Evolutionary conservation across 2,888 invertebrate species (phyloP).

Genomic region (Agrotis exclamationis): DNA sequence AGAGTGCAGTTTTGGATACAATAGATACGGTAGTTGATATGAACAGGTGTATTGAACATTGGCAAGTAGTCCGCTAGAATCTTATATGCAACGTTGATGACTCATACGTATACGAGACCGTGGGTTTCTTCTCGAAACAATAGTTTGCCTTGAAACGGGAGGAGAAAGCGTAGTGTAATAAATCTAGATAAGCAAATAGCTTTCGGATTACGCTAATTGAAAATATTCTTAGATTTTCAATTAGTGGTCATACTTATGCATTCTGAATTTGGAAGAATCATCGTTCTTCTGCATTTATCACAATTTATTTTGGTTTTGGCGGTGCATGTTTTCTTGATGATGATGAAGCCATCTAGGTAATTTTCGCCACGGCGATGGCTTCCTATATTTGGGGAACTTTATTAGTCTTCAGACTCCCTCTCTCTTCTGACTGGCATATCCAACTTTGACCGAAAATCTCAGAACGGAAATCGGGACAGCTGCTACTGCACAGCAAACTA

Average conservation of each 20-base stretch:
- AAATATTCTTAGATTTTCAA: too few relatives aligned
- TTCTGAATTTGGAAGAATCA: neutral
- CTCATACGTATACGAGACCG: slow-evolving; percentile 4
- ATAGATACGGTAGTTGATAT: neutral
- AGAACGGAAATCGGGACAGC: too few relatives aligned
- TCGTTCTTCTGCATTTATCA: neutral
- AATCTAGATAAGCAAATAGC: neutral
- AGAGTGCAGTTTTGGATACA: slow-evolving; percentile 14
- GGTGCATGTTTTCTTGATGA: too few relatives aligned
- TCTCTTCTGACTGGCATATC: too few relatives aligned
- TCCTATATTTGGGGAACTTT: too few relatives aligned
- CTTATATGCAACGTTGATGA: neutral
- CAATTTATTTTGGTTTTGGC: too few relatives aligned
- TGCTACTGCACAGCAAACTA: too few relatives aligned
- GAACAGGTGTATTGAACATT: neutral
- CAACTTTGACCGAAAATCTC: too few relatives aligned
- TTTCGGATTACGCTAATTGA: neutral
- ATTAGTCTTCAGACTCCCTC: too few relatives aligned
- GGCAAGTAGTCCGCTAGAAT: too few relatives aligned
- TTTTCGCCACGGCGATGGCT: too few relatives aligned
- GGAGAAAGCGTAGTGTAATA: slow-evolving; percentile 4
- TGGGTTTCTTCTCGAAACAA: slow-evolving; percentile 2
- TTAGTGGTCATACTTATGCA: neutral
- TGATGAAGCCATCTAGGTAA: too few relatives aligned
- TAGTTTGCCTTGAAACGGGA: neutral